Base-by-base conservation (phyloP, 2,113 vertebrate genomes). In the Spea bombifrons region DNA sequence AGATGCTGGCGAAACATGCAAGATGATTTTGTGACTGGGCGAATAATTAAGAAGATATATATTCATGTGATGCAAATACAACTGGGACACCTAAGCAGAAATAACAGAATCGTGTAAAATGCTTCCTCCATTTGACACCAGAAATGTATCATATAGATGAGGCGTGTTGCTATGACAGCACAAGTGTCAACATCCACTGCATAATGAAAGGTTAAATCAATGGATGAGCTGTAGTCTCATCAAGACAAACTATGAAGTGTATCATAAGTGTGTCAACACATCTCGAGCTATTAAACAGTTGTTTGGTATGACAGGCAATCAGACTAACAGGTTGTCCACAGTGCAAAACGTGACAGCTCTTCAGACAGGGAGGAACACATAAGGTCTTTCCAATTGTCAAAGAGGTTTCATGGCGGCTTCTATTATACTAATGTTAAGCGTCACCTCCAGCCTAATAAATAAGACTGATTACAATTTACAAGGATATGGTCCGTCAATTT, bases 141-240 rank as follows among this genome's bases (percentile, higher is more conserved):
- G 50, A 73, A 80, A 73, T 67, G n/a, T 59, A 74, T 68, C 71
- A 68, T 49, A 53, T 17, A 74, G n/a, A 77, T 46, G 17, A 55
- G 45, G 13, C 46, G n/a, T 67, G 78, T 74, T 80, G 63, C 78
- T 45, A 80, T 80, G 78, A 68, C 71, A 80, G 65, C 71, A 73
- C 43, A 80, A 74, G 64, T 80, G 78, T 68, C 78, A 80, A 80
- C 78, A 59, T 67, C 78, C 43, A 73, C 53, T 55, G 46, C 65
- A 74, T 80, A 61, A 74, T 50, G 17, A 80, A 80, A 80, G 78
- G 78, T 80, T 72, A 80, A 74, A 68, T 80, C 64, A 74, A 74
- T 74, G 71, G 65, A 46, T 12, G 64, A 43, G 53, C 46, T 61
- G 71, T 68, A 74, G n/a, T 68, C 52, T 73, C 71, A 80, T 80